Evolutionary conservation across 1,140 invertebrate species (phyloP).

Genomic region (Drosophila tristis): DNA sequence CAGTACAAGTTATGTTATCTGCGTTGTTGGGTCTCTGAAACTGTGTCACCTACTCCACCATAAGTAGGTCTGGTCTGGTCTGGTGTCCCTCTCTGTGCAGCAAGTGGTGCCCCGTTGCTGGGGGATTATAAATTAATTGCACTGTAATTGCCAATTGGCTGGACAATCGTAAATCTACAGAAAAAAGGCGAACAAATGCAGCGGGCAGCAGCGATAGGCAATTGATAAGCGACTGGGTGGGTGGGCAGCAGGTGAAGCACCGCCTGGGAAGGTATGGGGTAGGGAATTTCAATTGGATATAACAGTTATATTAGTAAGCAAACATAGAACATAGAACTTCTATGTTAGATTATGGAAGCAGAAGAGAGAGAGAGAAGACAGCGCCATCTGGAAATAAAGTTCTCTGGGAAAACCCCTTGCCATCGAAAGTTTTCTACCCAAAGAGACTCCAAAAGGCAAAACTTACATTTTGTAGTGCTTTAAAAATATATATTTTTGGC

Average conservation of each 20-base stretch:
- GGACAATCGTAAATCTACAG: slow-evolving; percentile 47
- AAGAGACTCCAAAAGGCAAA: too few relatives aligned
- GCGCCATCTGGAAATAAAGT: too few relatives aligned
- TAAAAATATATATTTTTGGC: too few relatives aligned
- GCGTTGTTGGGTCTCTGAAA: slow-evolving; percentile 22
- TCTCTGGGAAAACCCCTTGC: too few relatives aligned
- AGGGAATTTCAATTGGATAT: too few relatives aligned
- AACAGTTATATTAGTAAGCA: too few relatives aligned
- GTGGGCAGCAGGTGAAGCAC: background rate
- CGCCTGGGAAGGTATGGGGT: too few relatives aligned
- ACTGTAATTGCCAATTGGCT: slow-evolving; percentile 57
- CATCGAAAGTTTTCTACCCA: too few relatives aligned
- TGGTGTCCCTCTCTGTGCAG: slow-evolving; percentile 18
- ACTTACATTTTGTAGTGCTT: too few relatives aligned
- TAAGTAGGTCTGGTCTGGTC: slow-evolving; percentile 31
- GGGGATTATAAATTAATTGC: slow-evolving; percentile 62
- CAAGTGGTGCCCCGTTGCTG: slow-evolving; percentile 8
- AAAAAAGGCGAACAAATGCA: slow-evolving; percentile 14
- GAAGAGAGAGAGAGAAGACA: too few relatives aligned
- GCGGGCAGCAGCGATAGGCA: slow-evolving; percentile 2
- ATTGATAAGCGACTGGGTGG: slow-evolving; percentile 26
- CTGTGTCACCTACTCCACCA: slow-evolving; percentile 36
- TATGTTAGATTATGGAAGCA: too few relatives aligned
- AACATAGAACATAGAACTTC: too few relatives aligned
- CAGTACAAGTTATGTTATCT: slow-evolving; percentile 29